Conservation (phyloP, 2,113 vertebrate species). For the Panurus biarmicus region DNA sequence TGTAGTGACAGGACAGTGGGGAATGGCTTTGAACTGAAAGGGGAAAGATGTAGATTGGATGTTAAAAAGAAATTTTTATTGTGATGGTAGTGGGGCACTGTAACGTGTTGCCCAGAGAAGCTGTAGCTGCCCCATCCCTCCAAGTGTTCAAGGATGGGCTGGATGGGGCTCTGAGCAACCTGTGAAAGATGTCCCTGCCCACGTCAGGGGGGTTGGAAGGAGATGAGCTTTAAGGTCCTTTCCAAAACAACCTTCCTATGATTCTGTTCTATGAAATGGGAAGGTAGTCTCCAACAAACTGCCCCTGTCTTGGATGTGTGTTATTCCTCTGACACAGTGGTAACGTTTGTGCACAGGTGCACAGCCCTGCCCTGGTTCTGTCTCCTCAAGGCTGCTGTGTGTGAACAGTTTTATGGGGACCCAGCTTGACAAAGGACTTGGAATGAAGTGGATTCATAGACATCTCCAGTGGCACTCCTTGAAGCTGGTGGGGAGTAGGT, state of each 20-base stretch:
- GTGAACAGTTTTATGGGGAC: background rate
- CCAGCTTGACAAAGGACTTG: background rate
- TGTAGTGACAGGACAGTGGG: background rate
- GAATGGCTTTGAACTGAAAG: background rate
- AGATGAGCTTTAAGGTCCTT: background rate
- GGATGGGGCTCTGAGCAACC: background rate
- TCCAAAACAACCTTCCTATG: background rate
- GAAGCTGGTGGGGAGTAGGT: background rate
- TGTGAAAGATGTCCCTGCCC: background rate
- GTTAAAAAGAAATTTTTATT: background rate
- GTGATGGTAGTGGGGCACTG: background rate
- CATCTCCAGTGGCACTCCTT: background rate
- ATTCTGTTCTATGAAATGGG: background rate
- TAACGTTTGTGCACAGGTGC: background rate
- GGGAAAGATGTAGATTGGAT: background rate
- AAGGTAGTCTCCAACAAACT: background rate
- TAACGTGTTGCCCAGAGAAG: background rate
- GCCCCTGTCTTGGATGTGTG: background rate
- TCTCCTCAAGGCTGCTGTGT: background rate
- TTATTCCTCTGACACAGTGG: background rate
- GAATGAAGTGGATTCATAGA: background rate
- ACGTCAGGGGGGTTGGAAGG: fast-evolving
- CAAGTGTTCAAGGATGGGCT: background rate
- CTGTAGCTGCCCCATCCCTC: background rate
- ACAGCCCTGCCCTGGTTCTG: background rate